Conservation (phyloP, 2,113 vertebrate species). For the Lagopus muta region DNA sequence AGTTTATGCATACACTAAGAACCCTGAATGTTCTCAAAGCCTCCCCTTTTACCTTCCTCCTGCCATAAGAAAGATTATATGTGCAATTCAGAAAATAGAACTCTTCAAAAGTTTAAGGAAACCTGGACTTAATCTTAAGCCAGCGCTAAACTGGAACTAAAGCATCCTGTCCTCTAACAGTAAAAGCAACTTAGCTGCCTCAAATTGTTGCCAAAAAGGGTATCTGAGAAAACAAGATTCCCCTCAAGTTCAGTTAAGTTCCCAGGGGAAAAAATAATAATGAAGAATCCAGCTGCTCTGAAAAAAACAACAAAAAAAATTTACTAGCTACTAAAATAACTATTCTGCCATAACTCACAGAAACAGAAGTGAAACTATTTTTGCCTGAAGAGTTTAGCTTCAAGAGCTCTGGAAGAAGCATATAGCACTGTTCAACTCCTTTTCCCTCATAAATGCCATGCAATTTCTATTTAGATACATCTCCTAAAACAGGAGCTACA, state of each 20-base stretch:
- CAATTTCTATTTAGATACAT: background rate
- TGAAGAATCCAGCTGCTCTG: background rate
- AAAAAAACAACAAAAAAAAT: background rate
- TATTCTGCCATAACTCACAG: background rate
- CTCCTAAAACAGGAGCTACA: background rate
- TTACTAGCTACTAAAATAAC: background rate
- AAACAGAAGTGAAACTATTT: background rate
- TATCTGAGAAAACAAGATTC: background rate
- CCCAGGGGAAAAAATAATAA: accelerated
- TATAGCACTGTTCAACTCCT: background rate
- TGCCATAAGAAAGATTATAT: background rate
- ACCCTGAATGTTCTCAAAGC: background rate
- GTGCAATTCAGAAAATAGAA: background rate
- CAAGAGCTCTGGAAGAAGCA: background rate
- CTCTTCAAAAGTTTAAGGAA: background rate
- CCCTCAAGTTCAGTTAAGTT: background rate
- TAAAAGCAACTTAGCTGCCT: background rate
- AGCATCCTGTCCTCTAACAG: background rate
- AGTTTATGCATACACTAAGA: background rate
- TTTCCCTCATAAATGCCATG: background rate
- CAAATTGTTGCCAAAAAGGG: background rate
- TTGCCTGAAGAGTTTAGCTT: background rate
- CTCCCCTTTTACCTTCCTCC: background rate
- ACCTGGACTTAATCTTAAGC: background rate
- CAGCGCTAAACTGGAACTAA: background rate